Evolutionary conservation across 2,113 vertebrate species (phyloP), one percentile per base, ranked within the genome.

Genomic region (Raja brachyura): DNA sequence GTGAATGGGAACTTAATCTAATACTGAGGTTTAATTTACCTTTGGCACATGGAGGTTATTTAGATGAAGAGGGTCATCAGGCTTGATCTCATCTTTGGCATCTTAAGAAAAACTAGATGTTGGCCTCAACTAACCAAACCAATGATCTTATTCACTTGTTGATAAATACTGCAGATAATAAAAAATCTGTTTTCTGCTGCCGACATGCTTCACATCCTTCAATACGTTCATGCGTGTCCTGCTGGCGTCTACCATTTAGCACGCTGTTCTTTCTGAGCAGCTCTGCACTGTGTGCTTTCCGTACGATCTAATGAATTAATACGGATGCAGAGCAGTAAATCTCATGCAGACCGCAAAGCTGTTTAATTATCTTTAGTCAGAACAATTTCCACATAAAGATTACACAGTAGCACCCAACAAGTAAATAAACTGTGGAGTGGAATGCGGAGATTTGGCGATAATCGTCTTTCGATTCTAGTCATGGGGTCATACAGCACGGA

Each of bases 351-450:
- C 77, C 48, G 77, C 48, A 25, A 86, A 86, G 28, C 56, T 86
- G 83, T 63, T 86, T 86, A 63, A 86, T 86, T 86, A 63, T 86
- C 56, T 86, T 63, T 31, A 86, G 83, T 86, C 56, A 63, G 83
- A 86, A 86, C 83, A 63, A 86, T 61, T 86, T 86, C 48, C 83
- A 86, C 83, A 61, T 86, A 63, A 86, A 63, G 25, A 13, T 86
- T 14, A 86, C 56, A 14, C 39, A 56, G 61, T 14, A 86, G 54
- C 56, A 85, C 10, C 75, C 25, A 61, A 14, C 61, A 56, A 86
- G 10, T n/a, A 86, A n/a, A 16, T 86, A 86, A 86, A 61, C 16
- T n/a, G 11, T 28, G 56, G 81, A 85, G 56, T 22, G 25, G 56
- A 86, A 86, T n/a, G 13, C 9, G 25, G 83, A 28, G 56, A 86